Conservation (phyloP, 2,888 invertebrate genomes). For the Aphodius granarius region DNA sequence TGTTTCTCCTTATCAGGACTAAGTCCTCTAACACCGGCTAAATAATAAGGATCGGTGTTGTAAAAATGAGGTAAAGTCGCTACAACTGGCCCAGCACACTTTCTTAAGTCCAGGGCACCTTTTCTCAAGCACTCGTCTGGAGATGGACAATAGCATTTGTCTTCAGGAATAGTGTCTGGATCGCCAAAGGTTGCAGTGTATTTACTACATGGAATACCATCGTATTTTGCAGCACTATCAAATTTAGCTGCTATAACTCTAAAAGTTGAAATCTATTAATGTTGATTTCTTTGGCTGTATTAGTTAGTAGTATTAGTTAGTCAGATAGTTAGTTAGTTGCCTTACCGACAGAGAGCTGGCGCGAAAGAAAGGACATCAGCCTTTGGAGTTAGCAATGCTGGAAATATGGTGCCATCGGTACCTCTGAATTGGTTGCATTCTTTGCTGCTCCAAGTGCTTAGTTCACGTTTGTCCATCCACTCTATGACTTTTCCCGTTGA, state of each 20-base stretch:
- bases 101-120: conserved; percentile 71
- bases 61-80: conserved; percentile 81
- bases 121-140: conserved; percentile 70
- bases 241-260: conserved; percentile 67
- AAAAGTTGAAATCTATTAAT: conserved; percentile 30
- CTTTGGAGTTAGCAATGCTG: conserved; percentile 60
- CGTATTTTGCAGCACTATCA: conserved; percentile 62
- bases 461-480: conserved; percentile 64
- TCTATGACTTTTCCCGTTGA: conserved; percentile 75
- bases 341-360: conserved; percentile 22
- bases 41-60: conserved; percentile 58
- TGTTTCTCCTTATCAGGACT: conserved; percentile 71
- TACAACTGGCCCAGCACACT: conserved; percentile 71
- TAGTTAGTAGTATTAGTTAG: too few relatives aligned
- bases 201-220: conserved; percentile 68
- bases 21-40: conserved; percentile 62
- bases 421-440: conserved; percentile 77
- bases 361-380: conserved; percentile 30
- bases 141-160: conserved; percentile 60
- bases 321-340: conserved; percentile 14
- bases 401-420: conserved; percentile 86
- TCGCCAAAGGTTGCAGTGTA: conserved; percentile 76
- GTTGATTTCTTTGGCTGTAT: too few relatives aligned
- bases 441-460: conserved; percentile 67
- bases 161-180: conserved; percentile 58